Conservation (phyloP, 2,113 vertebrate species). For the Vidua macroura region DNA sequence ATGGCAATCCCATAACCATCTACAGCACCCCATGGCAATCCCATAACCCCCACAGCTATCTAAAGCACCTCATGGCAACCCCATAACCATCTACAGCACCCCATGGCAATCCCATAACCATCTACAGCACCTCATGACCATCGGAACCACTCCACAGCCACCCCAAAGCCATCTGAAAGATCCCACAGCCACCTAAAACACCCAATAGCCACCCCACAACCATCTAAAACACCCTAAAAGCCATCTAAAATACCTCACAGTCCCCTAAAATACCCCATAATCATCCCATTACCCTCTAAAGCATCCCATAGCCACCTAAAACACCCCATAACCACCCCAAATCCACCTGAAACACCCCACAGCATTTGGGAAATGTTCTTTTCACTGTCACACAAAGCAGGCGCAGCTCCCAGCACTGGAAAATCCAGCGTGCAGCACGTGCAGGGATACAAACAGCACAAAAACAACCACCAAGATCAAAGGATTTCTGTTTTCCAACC, state of each 20-base stretch:
- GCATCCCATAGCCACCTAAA: neutral
- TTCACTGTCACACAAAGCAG: neutral
- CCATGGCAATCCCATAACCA: too few species aligned
- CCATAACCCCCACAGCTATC: neutral
- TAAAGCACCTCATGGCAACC: too few species aligned
- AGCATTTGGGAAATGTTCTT: neutral
- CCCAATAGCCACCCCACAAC: fast-evolving
- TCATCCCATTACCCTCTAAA: neutral
- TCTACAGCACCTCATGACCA: too few species aligned
- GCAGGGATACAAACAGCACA: neutral
- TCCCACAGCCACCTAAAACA: fast-evolving
- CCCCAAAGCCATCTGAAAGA: too few species aligned
- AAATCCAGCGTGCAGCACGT: neutral
- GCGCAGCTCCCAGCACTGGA: neutral
- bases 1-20: neutral
- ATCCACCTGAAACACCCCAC: neutral
- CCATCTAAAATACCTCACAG: neutral
- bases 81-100: too few species aligned
- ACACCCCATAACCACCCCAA: neutral
- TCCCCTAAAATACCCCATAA: neutral
- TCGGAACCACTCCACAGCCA: too few species aligned
- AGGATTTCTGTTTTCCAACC: neutral
- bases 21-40: too few species aligned
- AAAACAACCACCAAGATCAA: neutral
- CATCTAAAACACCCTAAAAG: neutral